These are phyloP conservation scores for Pseudotriccus pelzelni DNA, from an alignment of 2,797 vertebrate species.

Conservation along the genomic window DNA sequence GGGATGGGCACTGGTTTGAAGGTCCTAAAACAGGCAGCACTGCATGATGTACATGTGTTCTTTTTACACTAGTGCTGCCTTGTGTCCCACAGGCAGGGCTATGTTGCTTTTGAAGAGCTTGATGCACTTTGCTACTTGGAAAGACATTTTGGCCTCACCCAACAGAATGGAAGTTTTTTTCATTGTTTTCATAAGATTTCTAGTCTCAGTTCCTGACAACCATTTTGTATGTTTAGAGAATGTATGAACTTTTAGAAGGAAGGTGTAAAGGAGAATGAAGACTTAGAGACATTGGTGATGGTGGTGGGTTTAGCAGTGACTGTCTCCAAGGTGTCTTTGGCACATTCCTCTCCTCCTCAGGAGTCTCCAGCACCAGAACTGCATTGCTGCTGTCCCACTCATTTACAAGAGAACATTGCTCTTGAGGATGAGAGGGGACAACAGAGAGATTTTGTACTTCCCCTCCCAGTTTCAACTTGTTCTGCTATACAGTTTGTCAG, in stretches of 20 bases:
- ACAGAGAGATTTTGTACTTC: background rate
- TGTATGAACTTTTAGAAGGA: background rate
- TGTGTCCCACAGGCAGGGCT: background rate
- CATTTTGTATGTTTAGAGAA: background rate
- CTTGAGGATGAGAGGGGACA: fast-evolving
- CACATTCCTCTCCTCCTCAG: background rate
- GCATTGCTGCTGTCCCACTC: fast-evolving
- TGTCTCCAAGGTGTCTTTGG: background rate
- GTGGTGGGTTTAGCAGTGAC: background rate
- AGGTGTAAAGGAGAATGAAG: background rate
- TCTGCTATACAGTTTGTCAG: background rate
- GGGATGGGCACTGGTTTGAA: fast-evolving
- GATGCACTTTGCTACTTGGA: background rate
- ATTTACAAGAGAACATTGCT: background rate
- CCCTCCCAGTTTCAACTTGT: background rate
- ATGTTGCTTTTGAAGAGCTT: background rate
- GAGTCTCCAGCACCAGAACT: background rate
- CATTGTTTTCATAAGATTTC: background rate
- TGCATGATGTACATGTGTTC: background rate
- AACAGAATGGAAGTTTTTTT: background rate
- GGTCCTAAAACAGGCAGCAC: background rate
- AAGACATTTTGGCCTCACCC: background rate
- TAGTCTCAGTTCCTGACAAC: background rate
- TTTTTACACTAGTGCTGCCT: background rate
- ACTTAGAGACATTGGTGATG: background rate